phyloP scores from a whole-genome alignment of 1,140 invertebrate genomes.

The Leptoteleia sp. region DNA sequence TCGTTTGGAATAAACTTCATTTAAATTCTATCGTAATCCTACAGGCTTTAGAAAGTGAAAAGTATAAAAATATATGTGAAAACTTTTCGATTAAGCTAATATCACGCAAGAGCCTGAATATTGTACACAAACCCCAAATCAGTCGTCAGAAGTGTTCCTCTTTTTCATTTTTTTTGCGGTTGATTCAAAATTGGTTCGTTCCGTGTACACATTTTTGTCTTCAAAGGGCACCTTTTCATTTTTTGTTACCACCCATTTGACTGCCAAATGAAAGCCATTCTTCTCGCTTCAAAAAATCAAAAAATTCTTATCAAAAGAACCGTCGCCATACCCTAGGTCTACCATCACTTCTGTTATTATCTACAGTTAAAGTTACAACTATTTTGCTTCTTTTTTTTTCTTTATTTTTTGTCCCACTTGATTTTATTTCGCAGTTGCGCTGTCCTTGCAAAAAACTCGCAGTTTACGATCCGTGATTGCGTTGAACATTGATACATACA shows the following conservation, averaged over 20 bases:
- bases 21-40: slow-evolving; percentile 51
- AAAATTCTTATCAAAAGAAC: too few species aligned
- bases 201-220: not conserved
- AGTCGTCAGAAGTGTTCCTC: slow-evolving; percentile 53
- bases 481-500: slow-evolving; percentile 35
- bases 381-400: slow-evolving; percentile 39
- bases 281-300: slow-evolving; percentile 13
- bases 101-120: slow-evolving; percentile 66
- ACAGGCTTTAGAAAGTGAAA: slow-evolving; percentile 66
- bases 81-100: slow-evolving; percentile 66
- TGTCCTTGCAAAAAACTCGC: slow-evolving; percentile 23
- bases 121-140: slow-evolving; percentile 57
- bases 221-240: slow-evolving; percentile 13
- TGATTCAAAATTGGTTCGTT: slow-evolving; percentile 12
- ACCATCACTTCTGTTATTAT: slow-evolving; percentile 40
- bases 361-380: slow-evolving; percentile 54
- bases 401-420: slow-evolving; percentile 9
- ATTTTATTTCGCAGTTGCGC: slow-evolving; percentile 7
- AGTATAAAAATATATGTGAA: slow-evolving; percentile 68
- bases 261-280: slow-evolving; percentile 7
- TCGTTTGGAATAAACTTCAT: slow-evolving; percentile 49
- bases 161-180: slow-evolving; percentile 15
- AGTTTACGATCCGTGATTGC: slow-evolving; percentile 62
- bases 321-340: slow-evolving; percentile 11
- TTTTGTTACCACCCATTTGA: slow-evolving; percentile 8